Evolutionary conservation across 1,140 invertebrate genomes (phyloP).

Genomic region (Calephelis virginiensis): DNA sequence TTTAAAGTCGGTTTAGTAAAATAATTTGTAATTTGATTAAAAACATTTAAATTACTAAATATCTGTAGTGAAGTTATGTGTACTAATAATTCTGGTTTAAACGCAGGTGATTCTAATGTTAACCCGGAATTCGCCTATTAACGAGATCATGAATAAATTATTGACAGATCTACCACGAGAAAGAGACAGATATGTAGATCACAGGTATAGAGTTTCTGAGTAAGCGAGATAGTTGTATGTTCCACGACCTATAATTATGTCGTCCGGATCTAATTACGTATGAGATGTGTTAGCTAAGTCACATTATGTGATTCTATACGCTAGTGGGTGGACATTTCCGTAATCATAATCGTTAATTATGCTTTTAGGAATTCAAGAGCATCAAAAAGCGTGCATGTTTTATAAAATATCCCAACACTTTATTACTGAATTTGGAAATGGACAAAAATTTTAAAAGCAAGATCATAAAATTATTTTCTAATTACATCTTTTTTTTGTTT

Average conservation of each 20-base stretch:
- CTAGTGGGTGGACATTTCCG: constrained; percentile 14
- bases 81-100: background rate
- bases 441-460: no score
- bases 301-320: constrained; percentile 32
- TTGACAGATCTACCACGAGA: constrained; percentile 15
- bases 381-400: no score
- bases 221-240: constrained; percentile 33
- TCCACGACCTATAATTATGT: constrained; percentile 51
- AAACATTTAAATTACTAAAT: no score
- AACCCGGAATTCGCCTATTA: background rate
- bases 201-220: constrained; percentile 14
- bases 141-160: constrained; percentile 13
- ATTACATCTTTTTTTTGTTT: no score
- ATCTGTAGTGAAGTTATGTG: no score
- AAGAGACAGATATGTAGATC: constrained; percentile 24
- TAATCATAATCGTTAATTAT: constrained; percentile 15
- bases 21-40: no score
- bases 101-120: background rate
- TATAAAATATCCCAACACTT: no score
- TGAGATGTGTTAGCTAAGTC: constrained; percentile 42
- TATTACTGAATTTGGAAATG: no score
- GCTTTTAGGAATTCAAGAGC: no score
- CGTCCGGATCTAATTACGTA: constrained; percentile 52
- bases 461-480: no score
- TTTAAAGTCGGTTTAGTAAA: no score